Percentiles rank a stretch among this genome's conserved stretches.
Conservation (phyloP, 2,888 invertebrate species). For the Amiota mariae region DNA sequence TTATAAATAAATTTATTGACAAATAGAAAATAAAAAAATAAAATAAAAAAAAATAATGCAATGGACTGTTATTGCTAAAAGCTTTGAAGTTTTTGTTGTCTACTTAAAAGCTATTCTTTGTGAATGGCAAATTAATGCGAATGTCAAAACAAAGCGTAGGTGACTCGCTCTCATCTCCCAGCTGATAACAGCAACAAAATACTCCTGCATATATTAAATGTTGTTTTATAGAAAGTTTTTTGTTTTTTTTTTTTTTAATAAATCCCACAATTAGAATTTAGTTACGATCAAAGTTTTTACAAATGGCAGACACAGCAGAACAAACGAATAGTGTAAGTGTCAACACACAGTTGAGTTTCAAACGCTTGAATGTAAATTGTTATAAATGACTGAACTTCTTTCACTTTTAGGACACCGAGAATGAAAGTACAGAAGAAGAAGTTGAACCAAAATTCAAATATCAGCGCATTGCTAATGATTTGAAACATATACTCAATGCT, state of each 20-base stretch:
- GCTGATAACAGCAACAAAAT: constrained; percentile 20
- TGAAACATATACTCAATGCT: constrained; percentile 86
- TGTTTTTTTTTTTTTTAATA: background rate
- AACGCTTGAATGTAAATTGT: background rate
- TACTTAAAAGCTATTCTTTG: too few species aligned
- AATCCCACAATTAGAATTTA: background rate
- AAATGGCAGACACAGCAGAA: constrained; percentile 13
- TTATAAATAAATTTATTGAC: too few species aligned
- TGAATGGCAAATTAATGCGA: too few species aligned
- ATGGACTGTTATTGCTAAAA: too few species aligned
- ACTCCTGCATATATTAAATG: background rate
- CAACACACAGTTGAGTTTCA: background rate
- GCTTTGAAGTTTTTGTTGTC: too few species aligned
- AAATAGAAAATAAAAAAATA: too few species aligned
- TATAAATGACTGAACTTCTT: background rate
- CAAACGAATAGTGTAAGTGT: constrained; percentile 20
- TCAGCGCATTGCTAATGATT: constrained; percentile 89
- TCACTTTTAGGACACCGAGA: constrained; percentile 52
- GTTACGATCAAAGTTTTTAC: background rate
- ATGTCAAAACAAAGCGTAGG: background rate
- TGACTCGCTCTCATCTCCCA: background rate
- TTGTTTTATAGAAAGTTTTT: background rate
- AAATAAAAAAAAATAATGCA: too few species aligned
- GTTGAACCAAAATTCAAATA: constrained; percentile 94
- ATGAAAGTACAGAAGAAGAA: constrained; percentile 73